These are phyloP conservation scores for Callopanchax toddi DNA, from an alignment of 2,113 vertebrate genomes.

Conservation along the genomic window DNA sequence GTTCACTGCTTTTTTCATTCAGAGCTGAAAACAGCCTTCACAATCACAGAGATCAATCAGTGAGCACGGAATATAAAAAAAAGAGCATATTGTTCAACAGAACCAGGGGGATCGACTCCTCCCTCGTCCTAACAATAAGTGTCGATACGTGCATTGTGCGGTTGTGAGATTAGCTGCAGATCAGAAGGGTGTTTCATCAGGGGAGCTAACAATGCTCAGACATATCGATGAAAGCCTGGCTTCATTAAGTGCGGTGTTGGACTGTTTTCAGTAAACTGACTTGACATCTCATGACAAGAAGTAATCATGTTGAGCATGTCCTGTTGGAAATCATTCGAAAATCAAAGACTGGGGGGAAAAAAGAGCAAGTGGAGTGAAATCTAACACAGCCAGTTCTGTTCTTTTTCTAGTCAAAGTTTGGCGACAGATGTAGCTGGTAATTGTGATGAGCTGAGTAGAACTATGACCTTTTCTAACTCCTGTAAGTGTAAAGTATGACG, in stretches of 20 bases:
- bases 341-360: not conserved
- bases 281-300: conserved; percentile 6
- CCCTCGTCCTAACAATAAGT: conserved; percentile 2
- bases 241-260: conserved; percentile 7
- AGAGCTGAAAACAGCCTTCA: conserved; percentile 19
- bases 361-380: not conserved
- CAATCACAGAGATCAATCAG: conserved; percentile 25
- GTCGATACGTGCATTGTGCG: conserved; percentile 9
- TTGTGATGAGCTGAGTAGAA: not conserved
- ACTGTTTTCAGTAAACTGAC: conserved; percentile 10
- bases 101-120: conserved; percentile 13
- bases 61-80: conserved; percentile 3
- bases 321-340: not conserved
- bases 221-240: not conserved
- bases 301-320: conserved; percentile 1
- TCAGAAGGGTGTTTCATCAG: not conserved
- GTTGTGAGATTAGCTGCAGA: conserved; percentile 6
- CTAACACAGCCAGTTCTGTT: too few relatives aligned
- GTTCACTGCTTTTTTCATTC: conserved; percentile 35
- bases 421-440: too few relatives aligned
- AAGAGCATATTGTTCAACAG: conserved; percentile 16
- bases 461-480: not conserved
- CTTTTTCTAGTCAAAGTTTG: too few relatives aligned
- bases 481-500: not conserved
- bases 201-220: not conserved